These are phyloP conservation scores for Halictus ligatus DNA, from an alignment of 2,888 invertebrate species.

Conservation along the genomic window DNA sequence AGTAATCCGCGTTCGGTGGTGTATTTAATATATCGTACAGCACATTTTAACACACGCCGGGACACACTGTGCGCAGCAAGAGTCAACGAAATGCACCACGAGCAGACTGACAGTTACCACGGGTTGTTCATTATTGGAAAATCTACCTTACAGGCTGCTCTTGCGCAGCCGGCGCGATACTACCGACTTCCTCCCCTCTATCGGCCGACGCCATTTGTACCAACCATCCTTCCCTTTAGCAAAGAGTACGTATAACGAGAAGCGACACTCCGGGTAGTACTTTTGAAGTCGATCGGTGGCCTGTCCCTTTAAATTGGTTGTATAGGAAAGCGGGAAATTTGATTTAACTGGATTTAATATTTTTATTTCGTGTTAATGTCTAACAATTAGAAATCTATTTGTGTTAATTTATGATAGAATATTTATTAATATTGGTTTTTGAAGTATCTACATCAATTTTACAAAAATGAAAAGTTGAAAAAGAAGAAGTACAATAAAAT, in stretches of 20 bases:
- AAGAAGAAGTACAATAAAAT: no score
- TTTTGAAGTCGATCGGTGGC: background rate
- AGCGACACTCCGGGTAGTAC: background rate
- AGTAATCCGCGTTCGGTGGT: conserved; percentile 68
- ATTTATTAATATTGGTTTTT: background rate
- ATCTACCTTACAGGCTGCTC: conserved; percentile 73
- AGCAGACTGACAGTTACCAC: conserved; percentile 73
- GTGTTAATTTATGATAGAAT: background rate
- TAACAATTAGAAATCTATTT: background rate
- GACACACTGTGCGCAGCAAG: conserved; percentile 69
- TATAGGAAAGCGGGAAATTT: background rate
- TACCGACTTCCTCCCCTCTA: conserved; percentile 73
- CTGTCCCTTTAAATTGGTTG: background rate
- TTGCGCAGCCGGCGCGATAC: conserved; percentile 79
- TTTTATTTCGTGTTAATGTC: no score
- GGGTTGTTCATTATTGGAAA: conserved; percentile 75
- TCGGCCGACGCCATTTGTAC: conserved; percentile 69
- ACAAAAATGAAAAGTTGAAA: no score
- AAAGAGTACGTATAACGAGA: background rate
- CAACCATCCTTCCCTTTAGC: conserved; percentile 51
- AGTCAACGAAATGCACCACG: conserved; percentile 71
- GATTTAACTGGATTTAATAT: background rate
- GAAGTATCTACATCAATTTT: no score
- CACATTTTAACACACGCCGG: conserved; percentile 71
- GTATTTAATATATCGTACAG: conserved; percentile 55